Evolutionary conservation across 2,888 invertebrate species (phyloP).

Genomic region (Caenorhabditis virilis): DNA sequence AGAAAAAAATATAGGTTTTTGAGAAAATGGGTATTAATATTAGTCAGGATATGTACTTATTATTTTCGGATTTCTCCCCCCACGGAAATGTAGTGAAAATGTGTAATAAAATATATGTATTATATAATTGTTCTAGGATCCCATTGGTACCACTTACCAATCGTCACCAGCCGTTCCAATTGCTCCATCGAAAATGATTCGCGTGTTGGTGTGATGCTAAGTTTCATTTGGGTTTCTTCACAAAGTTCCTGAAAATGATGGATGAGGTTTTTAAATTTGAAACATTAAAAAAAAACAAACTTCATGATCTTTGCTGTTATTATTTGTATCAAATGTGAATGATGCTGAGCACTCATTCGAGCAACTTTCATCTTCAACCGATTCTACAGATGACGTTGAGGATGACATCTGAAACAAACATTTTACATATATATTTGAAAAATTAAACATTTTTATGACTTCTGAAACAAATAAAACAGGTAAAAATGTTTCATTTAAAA

Average conservation of each 20-base stretch:
- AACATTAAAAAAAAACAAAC: too few relatives aligned
- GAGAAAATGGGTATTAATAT: neutral
- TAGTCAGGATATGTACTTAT: too few relatives aligned
- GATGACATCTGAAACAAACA: constrained; percentile 32
- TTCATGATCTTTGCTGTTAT: constrained; percentile 42
- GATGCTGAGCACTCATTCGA: constrained; percentile 53
- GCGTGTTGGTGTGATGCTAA: constrained; percentile 40
- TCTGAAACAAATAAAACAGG: too few relatives aligned
- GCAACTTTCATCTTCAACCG: constrained; percentile 44
- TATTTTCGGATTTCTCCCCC: too few relatives aligned
- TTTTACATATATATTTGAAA: neutral
- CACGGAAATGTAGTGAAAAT: too few relatives aligned
- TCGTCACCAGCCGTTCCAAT: constrained; percentile 42
- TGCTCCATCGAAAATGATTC: constrained; percentile 37
- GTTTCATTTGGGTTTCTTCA: constrained; percentile 42
- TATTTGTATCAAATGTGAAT: constrained; percentile 55
- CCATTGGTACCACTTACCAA: constrained; percentile 31
- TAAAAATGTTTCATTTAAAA: too few relatives aligned
- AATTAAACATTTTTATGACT: too few relatives aligned
- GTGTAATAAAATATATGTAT: too few relatives aligned
- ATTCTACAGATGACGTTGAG: constrained; percentile 38
- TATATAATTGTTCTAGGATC: too few relatives aligned
- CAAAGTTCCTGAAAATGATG: constrained; percentile 21
- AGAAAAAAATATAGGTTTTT: neutral
- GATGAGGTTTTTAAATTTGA: neutral